Conservation (phyloP, 2,888 invertebrate genomes). For the Phalera bucephala region DNA sequence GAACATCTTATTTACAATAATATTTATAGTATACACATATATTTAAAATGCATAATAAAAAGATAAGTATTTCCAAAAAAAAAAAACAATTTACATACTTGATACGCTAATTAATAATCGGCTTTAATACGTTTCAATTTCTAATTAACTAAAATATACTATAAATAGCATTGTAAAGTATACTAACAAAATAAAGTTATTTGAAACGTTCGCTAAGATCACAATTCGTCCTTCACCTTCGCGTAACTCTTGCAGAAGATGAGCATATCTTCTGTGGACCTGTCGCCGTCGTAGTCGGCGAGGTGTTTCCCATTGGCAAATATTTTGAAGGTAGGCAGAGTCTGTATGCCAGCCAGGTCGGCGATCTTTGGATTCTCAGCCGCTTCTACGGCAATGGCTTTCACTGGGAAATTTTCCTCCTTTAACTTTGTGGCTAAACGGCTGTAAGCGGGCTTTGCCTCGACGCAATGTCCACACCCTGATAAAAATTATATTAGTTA, state of each 20-base stretch:
- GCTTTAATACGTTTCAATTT: too few species aligned
- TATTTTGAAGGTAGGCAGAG: constrained; percentile 87
- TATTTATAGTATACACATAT: too few species aligned
- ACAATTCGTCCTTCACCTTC: constrained; percentile 70
- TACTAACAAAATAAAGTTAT: too few species aligned
- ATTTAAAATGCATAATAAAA: neutral
- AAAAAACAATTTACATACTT: too few species aligned
- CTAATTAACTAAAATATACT: too few species aligned
- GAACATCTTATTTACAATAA: neutral
- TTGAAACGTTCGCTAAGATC: constrained; percentile 47
- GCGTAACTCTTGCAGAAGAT: constrained; percentile 62
- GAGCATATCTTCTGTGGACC: constrained; percentile 80
- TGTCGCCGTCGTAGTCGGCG: constrained; percentile 82
- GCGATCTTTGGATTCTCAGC: constrained; percentile 83
- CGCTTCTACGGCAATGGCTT: constrained; percentile 86
- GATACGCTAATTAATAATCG: too few species aligned
- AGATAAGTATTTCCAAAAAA: too few species aligned
- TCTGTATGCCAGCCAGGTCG: constrained; percentile 83
- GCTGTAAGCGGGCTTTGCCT: constrained; percentile 86
- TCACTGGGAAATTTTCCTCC: constrained; percentile 53
- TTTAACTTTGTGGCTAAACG: constrained; percentile 77
- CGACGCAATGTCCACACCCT: constrained; percentile 90
- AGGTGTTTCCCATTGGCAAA: constrained; percentile 79
- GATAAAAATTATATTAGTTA: constrained; percentile 21
- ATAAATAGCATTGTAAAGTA: too few species aligned